These are phyloP conservation scores for Platichthys flesus DNA, from an alignment of 2,113 vertebrate genomes.

Conservation along the genomic window DNA sequence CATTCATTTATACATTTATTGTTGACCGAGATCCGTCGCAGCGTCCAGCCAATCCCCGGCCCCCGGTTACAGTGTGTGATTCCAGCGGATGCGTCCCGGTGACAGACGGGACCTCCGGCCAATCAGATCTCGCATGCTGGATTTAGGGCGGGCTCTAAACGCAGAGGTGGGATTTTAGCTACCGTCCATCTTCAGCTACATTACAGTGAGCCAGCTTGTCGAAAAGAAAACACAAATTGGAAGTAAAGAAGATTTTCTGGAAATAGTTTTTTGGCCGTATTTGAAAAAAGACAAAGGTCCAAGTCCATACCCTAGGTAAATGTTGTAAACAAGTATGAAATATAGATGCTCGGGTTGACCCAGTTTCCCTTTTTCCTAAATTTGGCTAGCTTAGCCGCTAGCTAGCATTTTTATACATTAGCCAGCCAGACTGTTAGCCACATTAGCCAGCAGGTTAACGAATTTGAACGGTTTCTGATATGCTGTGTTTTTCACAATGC, in stretches of 20 bases:
- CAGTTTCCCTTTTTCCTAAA: slow-evolving; percentile 79
- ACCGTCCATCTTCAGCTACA: slow-evolving; percentile 86
- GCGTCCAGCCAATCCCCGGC: slow-evolving; percentile 45
- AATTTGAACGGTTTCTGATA: slow-evolving; percentile 47
- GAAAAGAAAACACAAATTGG: slow-evolving; percentile 82
- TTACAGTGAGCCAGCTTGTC: slow-evolving; percentile 80
- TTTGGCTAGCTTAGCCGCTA: slow-evolving; percentile 75
- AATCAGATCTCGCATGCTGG: slow-evolving; percentile 53
- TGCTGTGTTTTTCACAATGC: slow-evolving; percentile 48
- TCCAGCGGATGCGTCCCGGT: slow-evolving; percentile 59
- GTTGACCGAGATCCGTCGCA: slow-evolving; percentile 16
- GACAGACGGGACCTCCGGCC: slow-evolving; percentile 37
- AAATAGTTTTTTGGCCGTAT: slow-evolving; percentile 75
- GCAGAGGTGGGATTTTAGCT: slow-evolving; percentile 76
- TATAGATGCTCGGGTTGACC: slow-evolving; percentile 69
- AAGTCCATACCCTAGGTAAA: slow-evolving; percentile 79
- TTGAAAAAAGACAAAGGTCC: slow-evolving; percentile 79
- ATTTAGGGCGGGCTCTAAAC: slow-evolving; percentile 58
- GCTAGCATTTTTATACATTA: slow-evolving; percentile 74
- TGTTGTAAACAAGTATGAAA: slow-evolving; percentile 67
- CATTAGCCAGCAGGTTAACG: slow-evolving; percentile 67
- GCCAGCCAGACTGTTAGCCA: slow-evolving; percentile 68
- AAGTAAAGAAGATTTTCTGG: slow-evolving; percentile 80
- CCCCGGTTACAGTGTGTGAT: neutral
- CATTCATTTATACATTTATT: neutral